A percentile compares a stretch with the other conserved stretches of the same genome.
Conservation (phyloP, 2,888 invertebrate species). For the Xanthostigma xanthostigma region DNA sequence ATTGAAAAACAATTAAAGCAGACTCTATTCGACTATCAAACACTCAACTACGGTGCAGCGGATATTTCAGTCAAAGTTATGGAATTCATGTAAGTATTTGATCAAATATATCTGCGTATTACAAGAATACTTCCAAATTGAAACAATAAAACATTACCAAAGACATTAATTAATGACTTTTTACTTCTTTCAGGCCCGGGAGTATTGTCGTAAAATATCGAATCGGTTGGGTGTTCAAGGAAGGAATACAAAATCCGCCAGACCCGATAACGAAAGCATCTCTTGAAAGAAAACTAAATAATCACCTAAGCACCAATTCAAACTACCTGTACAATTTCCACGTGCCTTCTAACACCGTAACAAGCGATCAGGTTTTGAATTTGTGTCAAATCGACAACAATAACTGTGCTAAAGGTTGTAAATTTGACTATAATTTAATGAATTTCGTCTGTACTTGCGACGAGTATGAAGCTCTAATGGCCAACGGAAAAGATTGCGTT, state of each 20-base stretch:
- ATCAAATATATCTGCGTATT: background rate
- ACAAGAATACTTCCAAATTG: background rate
- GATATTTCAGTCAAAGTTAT: slow-evolving; percentile 44
- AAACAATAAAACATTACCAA: background rate
- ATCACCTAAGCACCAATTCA: slow-evolving; percentile 32
- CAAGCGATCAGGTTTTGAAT: slow-evolving; percentile 42
- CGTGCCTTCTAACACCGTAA: slow-evolving; percentile 35
- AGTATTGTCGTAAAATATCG: slow-evolving; percentile 50
- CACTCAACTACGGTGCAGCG: slow-evolving; percentile 35
- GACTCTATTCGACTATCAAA: slow-evolving; percentile 36
- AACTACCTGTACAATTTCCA: slow-evolving; percentile 33
- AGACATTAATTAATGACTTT: background rate
- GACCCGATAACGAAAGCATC: slow-evolving; percentile 33
- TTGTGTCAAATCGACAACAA: slow-evolving; percentile 49
- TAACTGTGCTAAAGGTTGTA: slow-evolving; percentile 49
- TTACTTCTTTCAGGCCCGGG: slow-evolving; percentile 38
- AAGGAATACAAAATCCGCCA: slow-evolving; percentile 28
- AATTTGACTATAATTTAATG: slow-evolving; percentile 43
- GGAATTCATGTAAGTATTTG: slow-evolving; percentile 38
- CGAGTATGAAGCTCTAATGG: slow-evolving; percentile 34
- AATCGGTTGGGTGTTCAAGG: slow-evolving; percentile 46
- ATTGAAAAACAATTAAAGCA: slow-evolving; percentile 44
- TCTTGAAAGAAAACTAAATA: slow-evolving; percentile 32
- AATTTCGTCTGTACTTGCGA: slow-evolving; percentile 54
- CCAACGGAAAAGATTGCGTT: slow-evolving; percentile 31